phyloP scores from a whole-genome alignment of 1,140 invertebrate species.

The Meloidogyne chitwoodi region DNA sequence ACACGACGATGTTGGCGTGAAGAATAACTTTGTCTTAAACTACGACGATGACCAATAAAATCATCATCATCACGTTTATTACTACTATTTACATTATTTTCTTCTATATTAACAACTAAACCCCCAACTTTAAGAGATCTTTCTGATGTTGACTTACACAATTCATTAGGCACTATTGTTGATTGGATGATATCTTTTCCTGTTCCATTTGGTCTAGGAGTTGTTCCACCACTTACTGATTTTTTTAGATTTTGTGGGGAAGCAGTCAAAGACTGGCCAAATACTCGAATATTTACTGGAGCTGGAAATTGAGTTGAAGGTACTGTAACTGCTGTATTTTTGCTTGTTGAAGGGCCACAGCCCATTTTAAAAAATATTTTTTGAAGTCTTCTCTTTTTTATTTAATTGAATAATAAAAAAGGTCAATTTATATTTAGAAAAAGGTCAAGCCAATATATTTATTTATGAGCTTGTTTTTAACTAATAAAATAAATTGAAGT shows the following conservation, averaged over 20 bases:
- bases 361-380: conserved; percentile 1
- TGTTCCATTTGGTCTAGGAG: not conserved
- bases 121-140: not conserved
- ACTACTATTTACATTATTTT: not conserved
- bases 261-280: not conserved
- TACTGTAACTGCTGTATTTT: not conserved
- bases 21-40: not conserved
- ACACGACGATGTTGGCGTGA: not conserved
- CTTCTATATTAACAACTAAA: not conserved
- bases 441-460: not conserved
- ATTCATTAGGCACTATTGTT: conserved; percentile 4
- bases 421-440: not conserved
- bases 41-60: not conserved
- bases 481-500: not conserved
- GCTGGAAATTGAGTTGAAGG: not conserved
- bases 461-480: not conserved
- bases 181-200: not conserved
- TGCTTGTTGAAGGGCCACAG: conserved; percentile 12
- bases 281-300: not conserved
- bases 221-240: not conserved
- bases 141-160: conserved; percentile 11
- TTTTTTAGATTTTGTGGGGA: not conserved
- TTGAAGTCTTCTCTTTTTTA: not conserved
- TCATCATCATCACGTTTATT: not conserved
- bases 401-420: not conserved